Percentiles rank a stretch among this genome's conserved stretches.
phyloP scores from a whole-genome alignment of 1,140 invertebrate species.

The Kradibia gibbosae region DNA sequence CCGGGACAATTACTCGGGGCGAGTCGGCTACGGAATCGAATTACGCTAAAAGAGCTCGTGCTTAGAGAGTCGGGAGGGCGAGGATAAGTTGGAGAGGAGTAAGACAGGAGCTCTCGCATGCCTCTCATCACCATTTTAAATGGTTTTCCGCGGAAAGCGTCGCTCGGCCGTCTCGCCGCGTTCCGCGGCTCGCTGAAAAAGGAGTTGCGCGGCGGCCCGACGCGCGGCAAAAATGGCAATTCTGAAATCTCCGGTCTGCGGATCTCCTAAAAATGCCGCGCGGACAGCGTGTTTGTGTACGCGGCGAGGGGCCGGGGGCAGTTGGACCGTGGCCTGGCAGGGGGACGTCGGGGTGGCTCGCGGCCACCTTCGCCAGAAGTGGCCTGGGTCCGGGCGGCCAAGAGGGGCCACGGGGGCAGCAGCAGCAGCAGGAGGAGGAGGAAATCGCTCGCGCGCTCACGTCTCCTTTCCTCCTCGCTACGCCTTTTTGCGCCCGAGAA shows the following conservation, averaged over 20 bases:
- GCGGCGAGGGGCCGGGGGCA: neutral
- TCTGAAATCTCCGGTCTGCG: conserved; percentile 4
- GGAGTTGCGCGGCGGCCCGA: neutral
- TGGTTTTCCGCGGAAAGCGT: conserved; percentile 41
- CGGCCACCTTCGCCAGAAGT: too few relatives aligned
- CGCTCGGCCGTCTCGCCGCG: neutral
- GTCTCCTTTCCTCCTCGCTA: neutral
- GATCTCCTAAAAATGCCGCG: conserved; percentile 27
- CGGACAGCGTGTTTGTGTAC: conserved; percentile 12
- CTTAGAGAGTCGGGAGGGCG: neutral
- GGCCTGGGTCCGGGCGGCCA: neutral
- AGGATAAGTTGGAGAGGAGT: neutral
- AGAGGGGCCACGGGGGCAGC: neutral
- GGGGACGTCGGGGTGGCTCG: too few relatives aligned
- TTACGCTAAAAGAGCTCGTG: conserved; percentile 38
- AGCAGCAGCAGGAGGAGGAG: neutral
- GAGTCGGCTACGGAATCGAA: conserved; percentile 27
- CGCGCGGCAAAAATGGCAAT: conserved; percentile 38
- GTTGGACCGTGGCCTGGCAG: too few relatives aligned
- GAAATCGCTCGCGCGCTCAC: neutral
- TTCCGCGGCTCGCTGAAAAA: conserved; percentile 24
- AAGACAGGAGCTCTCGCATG: neutral
- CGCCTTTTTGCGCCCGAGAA: neutral
- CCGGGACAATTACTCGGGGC: conserved; percentile 20
- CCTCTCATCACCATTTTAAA: conserved; percentile 46